Evolutionary conservation across 2,888 invertebrate species (phyloP).

Genomic region (Acleris laterana): DNA sequence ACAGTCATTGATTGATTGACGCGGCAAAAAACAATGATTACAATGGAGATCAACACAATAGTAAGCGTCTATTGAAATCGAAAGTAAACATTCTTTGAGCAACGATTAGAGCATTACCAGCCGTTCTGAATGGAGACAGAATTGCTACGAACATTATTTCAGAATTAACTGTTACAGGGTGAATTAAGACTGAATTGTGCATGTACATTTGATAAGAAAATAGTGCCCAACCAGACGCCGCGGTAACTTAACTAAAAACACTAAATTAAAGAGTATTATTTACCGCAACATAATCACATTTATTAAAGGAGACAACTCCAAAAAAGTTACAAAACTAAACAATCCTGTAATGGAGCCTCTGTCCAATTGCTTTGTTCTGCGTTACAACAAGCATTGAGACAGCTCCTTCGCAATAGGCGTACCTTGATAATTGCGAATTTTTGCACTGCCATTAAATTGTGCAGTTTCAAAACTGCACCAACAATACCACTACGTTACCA

Average conservation of each 20-base stretch:
- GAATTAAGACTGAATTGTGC: no score
- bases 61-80: conserved; percentile 11
- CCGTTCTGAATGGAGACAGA: neutral
- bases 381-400: conserved; percentile 26
- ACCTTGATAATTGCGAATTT: conserved; percentile 36
- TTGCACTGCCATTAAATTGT: conserved; percentile 33
- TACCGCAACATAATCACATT: neutral
- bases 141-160: neutral
- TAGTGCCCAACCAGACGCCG: no score
- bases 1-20: conserved; percentile 10
- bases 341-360: conserved; percentile 19
- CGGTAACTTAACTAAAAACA: no score
- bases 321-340: conserved; percentile 15
- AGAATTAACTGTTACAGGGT: no score
- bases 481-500: conserved; percentile 24
- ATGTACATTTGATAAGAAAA: no score
- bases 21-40: conserved; percentile 9
- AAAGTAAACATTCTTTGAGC: conserved; percentile 22
- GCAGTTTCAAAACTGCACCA: conserved; percentile 36
- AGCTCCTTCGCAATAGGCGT: conserved; percentile 33
- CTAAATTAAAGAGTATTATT: no score
- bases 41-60: conserved; percentile 24
- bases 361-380: conserved; percentile 29
- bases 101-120: conserved; percentile 2
- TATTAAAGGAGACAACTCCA: neutral